Evolutionary conservation across 64 coral and sea anemone genomes (phyloP).

Genomic region (Stichodactyla helianthus): DNA sequence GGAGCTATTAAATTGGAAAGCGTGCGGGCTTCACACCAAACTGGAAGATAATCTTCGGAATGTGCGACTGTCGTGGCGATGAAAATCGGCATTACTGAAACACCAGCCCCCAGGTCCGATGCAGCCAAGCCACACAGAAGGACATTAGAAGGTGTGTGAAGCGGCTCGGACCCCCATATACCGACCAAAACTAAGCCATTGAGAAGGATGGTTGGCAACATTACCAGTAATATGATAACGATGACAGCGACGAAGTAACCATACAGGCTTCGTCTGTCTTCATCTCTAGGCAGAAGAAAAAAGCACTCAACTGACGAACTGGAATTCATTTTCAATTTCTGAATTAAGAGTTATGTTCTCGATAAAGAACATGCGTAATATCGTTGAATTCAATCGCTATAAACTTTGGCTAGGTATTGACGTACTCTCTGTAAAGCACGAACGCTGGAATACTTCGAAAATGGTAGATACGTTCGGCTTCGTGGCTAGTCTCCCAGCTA

Average conservation of each 20-base stretch:
- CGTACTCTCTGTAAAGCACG: no score
- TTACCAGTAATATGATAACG: neutral
- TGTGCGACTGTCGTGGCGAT: neutral
- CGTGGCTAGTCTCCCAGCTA: no score
- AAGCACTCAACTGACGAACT: neutral
- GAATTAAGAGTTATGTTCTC: no score
- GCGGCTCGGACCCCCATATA: neutral
- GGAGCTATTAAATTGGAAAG: neutral
- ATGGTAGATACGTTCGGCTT: no score
- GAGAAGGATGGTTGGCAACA: neutral
- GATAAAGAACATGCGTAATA: no score
- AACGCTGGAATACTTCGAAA: no score
- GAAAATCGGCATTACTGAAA: neutral
- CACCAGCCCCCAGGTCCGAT: neutral
- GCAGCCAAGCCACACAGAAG: conserved; percentile 1
- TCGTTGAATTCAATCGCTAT: no score
- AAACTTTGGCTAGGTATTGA: no score
- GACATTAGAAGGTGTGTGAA: neutral
- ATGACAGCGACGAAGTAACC: neutral
- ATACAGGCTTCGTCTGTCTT: neutral
- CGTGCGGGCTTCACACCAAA: neutral
- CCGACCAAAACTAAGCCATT: neutral
- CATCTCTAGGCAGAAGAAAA: neutral
- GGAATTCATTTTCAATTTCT: neutral
- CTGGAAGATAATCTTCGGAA: neutral